These are phyloP conservation scores for Tamias sibiricus DNA, from an alignment of 2,113 vertebrate species.

Conservation along the genomic window DNA sequence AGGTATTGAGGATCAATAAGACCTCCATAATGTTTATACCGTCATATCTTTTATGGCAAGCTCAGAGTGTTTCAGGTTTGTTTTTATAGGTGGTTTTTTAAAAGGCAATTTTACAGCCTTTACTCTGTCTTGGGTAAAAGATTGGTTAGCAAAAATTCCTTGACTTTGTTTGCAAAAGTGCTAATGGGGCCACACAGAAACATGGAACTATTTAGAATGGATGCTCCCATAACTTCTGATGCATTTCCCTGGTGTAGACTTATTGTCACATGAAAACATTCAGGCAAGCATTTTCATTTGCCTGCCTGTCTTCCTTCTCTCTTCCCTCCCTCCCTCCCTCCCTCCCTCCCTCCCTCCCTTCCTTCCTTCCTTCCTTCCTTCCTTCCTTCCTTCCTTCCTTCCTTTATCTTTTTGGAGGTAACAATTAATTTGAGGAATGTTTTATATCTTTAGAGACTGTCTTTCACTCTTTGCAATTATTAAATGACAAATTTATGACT, in stretches of 20 bases:
- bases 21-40: conserved; percentile 74
- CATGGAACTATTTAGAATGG: not conserved
- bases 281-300: not conserved
- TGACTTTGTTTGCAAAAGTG: conserved; percentile 48
- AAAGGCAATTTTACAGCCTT: conserved; percentile 76
- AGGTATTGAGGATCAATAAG: conserved; percentile 81
- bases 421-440: not conserved
- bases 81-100: conserved; percentile 77
- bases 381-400: not conserved
- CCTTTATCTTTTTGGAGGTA: not conserved
- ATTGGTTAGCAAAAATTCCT: conserved; percentile 49
- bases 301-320: not conserved
- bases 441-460: not conserved
- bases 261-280: not conserved
- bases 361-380: not conserved
- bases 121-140: conserved; percentile 54
- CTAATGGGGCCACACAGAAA: conserved; percentile 31
- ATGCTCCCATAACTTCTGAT: not conserved
- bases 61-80: conserved; percentile 71
- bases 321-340: no score
- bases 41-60: conserved; percentile 77
- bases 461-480: not conserved
- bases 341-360: not conserved
- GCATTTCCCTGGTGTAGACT: not conserved
- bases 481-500: not conserved